Conservation (phyloP, 2,888 invertebrate genomes). For the Cryptophagus acutangulus region DNA sequence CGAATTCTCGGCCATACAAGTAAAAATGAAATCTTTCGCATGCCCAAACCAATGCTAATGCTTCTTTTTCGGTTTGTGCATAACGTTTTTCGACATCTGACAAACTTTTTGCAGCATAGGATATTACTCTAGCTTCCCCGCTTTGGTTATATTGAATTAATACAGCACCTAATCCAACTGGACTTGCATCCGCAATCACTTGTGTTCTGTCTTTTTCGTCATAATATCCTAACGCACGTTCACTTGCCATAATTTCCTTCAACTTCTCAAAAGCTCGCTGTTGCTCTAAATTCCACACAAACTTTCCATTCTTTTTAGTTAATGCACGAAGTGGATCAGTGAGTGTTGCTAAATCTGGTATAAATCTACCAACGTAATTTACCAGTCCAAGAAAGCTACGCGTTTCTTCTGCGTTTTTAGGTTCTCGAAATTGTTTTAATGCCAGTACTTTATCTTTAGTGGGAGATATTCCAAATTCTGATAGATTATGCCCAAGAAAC, state of each 20-base stretch:
- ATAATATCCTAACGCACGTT: conserved; percentile 19
- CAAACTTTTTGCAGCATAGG: conserved; percentile 24
- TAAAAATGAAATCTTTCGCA: conserved; percentile 29
- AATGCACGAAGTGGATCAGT: conserved; percentile 13
- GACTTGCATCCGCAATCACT: conserved; percentile 25
- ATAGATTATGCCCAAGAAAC: background rate
- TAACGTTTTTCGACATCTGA: conserved; percentile 23
- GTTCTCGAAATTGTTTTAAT: conserved; percentile 6
- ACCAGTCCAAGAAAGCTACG: conserved; percentile 16
- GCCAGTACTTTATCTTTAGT: conserved; percentile 9
- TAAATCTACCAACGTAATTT: conserved; percentile 13
- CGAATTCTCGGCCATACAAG: conserved; percentile 13
- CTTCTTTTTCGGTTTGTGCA: conserved; percentile 37
- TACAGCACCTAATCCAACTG: conserved; percentile 25
- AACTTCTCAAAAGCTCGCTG: conserved; percentile 11
- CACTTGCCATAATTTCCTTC: conserved; percentile 9
- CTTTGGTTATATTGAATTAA: conserved; percentile 22
- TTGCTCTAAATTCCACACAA: conserved; percentile 9
- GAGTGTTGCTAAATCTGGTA: conserved; percentile 15
- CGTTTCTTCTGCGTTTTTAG: conserved; percentile 3
- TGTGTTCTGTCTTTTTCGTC: conserved; percentile 19
- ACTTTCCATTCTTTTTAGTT: conserved; percentile 4
- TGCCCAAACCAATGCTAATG: conserved; percentile 41
- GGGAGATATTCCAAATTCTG: conserved; percentile 12
- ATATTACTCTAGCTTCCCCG: conserved; percentile 17